Evolutionary conservation across 2,797 vertebrate genomes (phyloP), one percentile per base, ranked within the genome.

Genomic region (Myotis findleyi): DNA sequence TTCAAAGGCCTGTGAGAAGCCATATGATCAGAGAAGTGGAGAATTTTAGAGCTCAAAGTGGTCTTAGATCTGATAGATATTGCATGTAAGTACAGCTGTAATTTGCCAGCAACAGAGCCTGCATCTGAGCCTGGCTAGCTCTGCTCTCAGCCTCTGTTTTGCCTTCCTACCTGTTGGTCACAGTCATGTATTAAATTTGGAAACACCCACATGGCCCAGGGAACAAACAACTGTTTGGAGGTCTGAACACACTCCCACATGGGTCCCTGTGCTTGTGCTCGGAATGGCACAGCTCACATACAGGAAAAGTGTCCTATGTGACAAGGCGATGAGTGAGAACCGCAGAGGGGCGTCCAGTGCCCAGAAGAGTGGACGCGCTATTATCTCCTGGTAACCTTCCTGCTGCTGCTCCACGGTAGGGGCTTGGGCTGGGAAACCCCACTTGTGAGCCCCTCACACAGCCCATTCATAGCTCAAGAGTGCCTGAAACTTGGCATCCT

Each of bases 61-160:
- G 38, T 53, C 55, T 87, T 79, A 38, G 79, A 53, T 92, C 62
- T 73, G 73, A 81, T 27, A 84, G 87, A 81, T 83, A 76, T 6
- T 81, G 68, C n/a, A 47, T 33, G 20, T n/a, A 41, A 94, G 59
- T 68, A 7, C 25, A 53, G 75, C 59, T 27, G 7, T 91, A 97
- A 82, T 92, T 97, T 97, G 90, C 59, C 23, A 92, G 87, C 92
- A 85, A 98, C 44, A 64, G 92, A 38, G 88, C n/a, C 72, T 94
- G 44, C 3, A 13, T 73, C 69, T 82, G 83, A 96, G 27, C 38
- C 8, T 38, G 16, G 53, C 71, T 75, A 6, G 38, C 69, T 89
- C 68, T 71, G 66, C 97, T 98, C 97, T 98, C 97, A 98, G 97
- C 87, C 97, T 95, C 91, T 96, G 95, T 44, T 97, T 97, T 97